Percentiles rank a stretch among this genome's conserved stretches.
Conservation (phyloP, 2,888 invertebrate genomes). For the Tipula vernalis region DNA sequence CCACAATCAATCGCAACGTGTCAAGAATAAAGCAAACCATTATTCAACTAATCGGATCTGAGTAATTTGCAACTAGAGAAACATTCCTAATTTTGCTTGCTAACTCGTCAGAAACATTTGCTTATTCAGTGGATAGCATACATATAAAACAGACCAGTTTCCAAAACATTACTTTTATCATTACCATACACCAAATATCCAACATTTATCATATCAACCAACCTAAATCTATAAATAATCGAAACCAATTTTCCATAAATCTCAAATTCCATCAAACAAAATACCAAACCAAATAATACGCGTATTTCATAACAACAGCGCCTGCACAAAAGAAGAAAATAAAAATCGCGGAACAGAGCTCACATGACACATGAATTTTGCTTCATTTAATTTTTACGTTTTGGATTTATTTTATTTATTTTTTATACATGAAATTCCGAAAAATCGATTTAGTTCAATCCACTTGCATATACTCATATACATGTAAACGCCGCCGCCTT, state of each 20-base stretch:
- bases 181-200: too few species aligned
- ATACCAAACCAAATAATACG: not conserved
- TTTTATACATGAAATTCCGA: not conserved
- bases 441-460: not conserved
- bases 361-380: not conserved
- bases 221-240: too few species aligned
- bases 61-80: too few species aligned
- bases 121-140: too few species aligned
- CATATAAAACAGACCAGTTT: too few species aligned
- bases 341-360: not conserved
- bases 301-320: not conserved
- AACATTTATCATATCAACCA: too few species aligned
- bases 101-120: too few species aligned
- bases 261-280: not conserved
- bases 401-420: not conserved
- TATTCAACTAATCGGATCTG: too few species aligned
- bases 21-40: too few species aligned
- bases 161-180: too few species aligned
- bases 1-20: too few species aligned
- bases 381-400: not conserved
- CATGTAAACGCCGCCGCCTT: not conserved
- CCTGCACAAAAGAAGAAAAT: not conserved
- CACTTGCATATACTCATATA: not conserved
- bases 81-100: too few species aligned
- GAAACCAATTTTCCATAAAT: not conserved